phyloP scores from a whole-genome alignment of 2,888 invertebrate genomes.

The Hemaris fuciformis region DNA sequence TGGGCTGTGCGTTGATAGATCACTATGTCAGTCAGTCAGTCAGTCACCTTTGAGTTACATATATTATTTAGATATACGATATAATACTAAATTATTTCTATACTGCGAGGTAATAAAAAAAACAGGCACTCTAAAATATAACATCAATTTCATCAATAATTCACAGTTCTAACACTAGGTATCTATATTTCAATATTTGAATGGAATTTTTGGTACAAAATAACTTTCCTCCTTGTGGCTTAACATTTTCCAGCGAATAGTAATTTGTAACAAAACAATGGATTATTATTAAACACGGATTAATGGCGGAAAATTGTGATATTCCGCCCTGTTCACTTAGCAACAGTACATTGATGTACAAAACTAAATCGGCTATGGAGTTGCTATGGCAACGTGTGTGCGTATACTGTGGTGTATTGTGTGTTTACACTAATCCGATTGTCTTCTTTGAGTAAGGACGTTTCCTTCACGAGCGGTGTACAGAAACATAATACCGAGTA shows the following conservation, averaged over 20 bases:
- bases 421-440: neutral
- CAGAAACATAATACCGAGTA: no score
- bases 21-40: no score
- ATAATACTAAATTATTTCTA: neutral
- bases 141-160: neutral
- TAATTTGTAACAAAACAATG: slow-evolving; percentile 24
- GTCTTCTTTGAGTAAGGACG: neutral
- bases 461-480: neutral
- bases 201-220: neutral
- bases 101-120: neutral
- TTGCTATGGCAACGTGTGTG: neutral
- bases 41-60: no score
- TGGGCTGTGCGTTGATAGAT: no score
- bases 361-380: slow-evolving; percentile 9
- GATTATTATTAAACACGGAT: slow-evolving; percentile 31
- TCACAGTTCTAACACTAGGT: neutral
- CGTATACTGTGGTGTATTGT: neutral
- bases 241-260: slow-evolving; percentile 17
- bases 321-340: slow-evolving; percentile 26
- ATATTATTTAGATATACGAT: no score
- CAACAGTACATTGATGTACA: slow-evolving; percentile 16
- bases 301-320: slow-evolving; percentile 34
- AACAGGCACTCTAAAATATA: neutral
- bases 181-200: neutral
- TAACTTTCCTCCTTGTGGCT: slow-evolving; percentile 27